phyloP scores from a whole-genome alignment of 1,140 invertebrate genomes.

The Eubasilissa regina region DNA sequence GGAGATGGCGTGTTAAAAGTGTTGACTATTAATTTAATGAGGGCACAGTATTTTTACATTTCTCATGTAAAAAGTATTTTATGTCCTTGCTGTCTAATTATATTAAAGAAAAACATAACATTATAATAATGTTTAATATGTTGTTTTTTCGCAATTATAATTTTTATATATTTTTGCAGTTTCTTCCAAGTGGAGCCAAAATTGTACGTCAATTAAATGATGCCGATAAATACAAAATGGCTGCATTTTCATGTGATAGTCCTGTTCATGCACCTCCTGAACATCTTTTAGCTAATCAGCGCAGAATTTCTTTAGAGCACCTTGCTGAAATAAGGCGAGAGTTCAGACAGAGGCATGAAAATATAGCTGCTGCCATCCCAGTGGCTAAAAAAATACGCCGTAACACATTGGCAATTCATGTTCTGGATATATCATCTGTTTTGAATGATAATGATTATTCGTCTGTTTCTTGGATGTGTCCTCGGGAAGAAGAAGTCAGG shows the following conservation, averaged over 20 bases:
- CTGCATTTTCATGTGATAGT: conserved; percentile 74
- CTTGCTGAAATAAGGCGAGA: conserved; percentile 49
- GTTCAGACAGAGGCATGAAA: conserved; percentile 60
- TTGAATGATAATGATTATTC: conserved; percentile 75
- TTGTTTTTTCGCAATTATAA: no score
- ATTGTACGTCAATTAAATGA: conserved; percentile 70
- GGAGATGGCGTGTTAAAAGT: no score
- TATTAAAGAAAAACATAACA: no score
- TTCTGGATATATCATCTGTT: conserved; percentile 87
- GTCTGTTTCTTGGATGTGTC: conserved; percentile 84
- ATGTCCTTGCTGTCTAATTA: no score
- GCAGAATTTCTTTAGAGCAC: conserved; percentile 68
- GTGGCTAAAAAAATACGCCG: conserved; percentile 70
- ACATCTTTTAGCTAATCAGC: conserved; percentile 68
- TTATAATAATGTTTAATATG: no score
- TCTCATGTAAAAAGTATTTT: no score
- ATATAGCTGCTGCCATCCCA: conserved; percentile 65
- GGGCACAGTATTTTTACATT: no score
- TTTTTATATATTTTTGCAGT: no score
- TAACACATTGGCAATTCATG: conserved; percentile 85
- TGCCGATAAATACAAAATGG: conserved; percentile 74
- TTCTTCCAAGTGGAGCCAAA: conserved; percentile 67
- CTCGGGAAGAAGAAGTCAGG: conserved; percentile 74
- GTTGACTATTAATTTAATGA: no score
- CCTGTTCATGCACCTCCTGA: conserved; percentile 64